Conservation (phyloP, 2,888 invertebrate species). For the Cynaeus angustus region DNA sequence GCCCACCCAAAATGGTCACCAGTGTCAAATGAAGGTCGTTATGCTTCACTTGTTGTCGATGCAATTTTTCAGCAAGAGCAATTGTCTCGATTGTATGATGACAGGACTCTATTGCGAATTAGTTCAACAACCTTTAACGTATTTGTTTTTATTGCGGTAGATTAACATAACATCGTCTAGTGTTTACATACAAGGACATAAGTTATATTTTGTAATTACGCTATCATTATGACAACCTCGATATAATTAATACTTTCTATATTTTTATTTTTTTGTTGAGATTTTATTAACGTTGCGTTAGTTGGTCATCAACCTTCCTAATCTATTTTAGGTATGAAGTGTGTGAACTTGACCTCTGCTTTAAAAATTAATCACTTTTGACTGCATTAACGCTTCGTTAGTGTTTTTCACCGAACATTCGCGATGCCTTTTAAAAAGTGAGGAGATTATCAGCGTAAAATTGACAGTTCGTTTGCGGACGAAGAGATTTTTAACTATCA, state of each 20-base stretch:
- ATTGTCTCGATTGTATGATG: slow-evolving; percentile 42
- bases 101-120: slow-evolving; percentile 46
- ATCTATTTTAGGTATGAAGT: slow-evolving; percentile 19
- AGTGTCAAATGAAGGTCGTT: slow-evolving; percentile 32
- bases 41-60: slow-evolving; percentile 19
- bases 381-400: slow-evolving; percentile 28
- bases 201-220: slow-evolving; percentile 32
- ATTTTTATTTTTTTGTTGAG: neutral
- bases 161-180: slow-evolving; percentile 31
- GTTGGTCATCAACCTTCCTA: slow-evolving; percentile 11
- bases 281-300: neutral
- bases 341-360: slow-evolving; percentile 28
- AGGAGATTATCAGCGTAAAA: slow-evolving; percentile 4
- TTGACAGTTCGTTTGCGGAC: neutral
- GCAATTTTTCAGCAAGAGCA: slow-evolving; percentile 32
- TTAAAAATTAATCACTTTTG: slow-evolving; percentile 30
- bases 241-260: neutral
- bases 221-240: neutral
- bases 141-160: slow-evolving; percentile 36
- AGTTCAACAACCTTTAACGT: slow-evolving; percentile 48
- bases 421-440: slow-evolving; percentile 8
- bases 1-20: slow-evolving; percentile 3
- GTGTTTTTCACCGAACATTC: slow-evolving; percentile 13
- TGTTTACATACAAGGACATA: slow-evolving; percentile 35
- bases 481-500: slow-evolving; percentile 1